Evolutionary conservation across 1,140 invertebrate genomes (phyloP).

Genomic region (Drosophila eugracilis): DNA sequence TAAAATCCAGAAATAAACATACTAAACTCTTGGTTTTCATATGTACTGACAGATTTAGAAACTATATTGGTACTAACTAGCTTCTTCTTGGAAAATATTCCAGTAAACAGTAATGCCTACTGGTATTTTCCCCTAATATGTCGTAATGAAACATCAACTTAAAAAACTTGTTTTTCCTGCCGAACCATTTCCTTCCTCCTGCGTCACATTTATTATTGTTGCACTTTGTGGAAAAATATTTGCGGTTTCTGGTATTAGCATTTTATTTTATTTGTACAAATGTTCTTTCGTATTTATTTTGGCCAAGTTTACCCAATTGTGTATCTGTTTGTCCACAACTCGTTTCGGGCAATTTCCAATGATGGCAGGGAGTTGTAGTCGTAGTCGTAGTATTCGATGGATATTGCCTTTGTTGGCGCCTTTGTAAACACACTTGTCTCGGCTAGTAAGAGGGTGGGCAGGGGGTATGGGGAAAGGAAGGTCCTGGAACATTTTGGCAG

Average conservation of each 20-base stretch:
- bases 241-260: slow-evolving; percentile 57
- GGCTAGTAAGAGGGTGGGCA: slow-evolving; percentile 2
- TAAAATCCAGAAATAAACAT: too few species aligned
- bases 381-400: too few species aligned
- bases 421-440: slow-evolving; percentile 43
- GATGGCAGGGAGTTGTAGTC: slow-evolving; percentile 9
- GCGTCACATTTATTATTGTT: slow-evolving; percentile 59
- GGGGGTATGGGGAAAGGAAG: background rate
- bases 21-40: too few species aligned
- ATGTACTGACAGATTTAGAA: too few species aligned
- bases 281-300: slow-evolving; percentile 39
- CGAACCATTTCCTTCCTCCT: slow-evolving; percentile 22
- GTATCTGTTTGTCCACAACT: slow-evolving; percentile 54
- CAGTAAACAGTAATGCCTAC: too few species aligned
- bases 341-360: slow-evolving; percentile 36
- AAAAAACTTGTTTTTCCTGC: slow-evolving; percentile 22
- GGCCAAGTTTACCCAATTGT: slow-evolving; percentile 48
- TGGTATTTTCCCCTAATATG: background rate
- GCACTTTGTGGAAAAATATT: slow-evolving; percentile 61
- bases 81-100: too few species aligned
- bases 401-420: slow-evolving; percentile 41
- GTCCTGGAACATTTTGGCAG: slow-evolving; percentile 20
- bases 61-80: too few species aligned
- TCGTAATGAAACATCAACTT: background rate
- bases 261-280: slow-evolving; percentile 65